Evolutionary conservation across 2,113 vertebrate genomes (phyloP).

Genomic region (Pelusios castaneus): DNA sequence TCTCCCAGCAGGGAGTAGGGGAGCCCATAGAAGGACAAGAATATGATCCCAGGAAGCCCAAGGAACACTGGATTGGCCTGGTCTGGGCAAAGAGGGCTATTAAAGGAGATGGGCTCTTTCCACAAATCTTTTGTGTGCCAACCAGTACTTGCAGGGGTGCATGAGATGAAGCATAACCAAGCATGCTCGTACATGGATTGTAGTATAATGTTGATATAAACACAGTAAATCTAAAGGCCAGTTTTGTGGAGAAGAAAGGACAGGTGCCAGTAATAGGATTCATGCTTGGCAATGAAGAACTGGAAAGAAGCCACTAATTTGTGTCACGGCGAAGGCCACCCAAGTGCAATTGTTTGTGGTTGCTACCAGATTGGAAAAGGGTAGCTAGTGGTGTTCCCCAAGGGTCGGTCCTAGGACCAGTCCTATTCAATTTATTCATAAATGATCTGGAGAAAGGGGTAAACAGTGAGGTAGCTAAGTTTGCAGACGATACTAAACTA

Average conservation of each 20-base stretch:
- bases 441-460: too few species aligned
- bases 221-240: not conserved
- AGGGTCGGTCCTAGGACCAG: too few species aligned
- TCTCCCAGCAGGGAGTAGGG: not conserved
- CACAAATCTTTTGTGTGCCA: not conserved
- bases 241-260: not conserved
- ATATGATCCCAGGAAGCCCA: not conserved
- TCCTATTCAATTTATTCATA: too few species aligned
- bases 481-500: too few species aligned
- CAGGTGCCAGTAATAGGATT: not conserved
- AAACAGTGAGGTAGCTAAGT: too few species aligned
- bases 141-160: not conserved
- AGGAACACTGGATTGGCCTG: not conserved
- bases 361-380: too few species aligned
- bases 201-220: not conserved
- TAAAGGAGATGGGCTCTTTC: not conserved
- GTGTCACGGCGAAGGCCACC: not conserved
- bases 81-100: not conserved
- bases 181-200: too few species aligned
- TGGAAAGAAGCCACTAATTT: not conserved
- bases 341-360: not conserved
- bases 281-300: not conserved
- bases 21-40: too few species aligned
- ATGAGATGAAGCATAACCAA: too few species aligned
- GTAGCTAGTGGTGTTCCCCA: too few species aligned